Percentiles rank a stretch among this genome's conserved stretches.
phyloP scores from a whole-genome alignment of 2,888 invertebrate species.

The Dryococelus australis region DNA sequence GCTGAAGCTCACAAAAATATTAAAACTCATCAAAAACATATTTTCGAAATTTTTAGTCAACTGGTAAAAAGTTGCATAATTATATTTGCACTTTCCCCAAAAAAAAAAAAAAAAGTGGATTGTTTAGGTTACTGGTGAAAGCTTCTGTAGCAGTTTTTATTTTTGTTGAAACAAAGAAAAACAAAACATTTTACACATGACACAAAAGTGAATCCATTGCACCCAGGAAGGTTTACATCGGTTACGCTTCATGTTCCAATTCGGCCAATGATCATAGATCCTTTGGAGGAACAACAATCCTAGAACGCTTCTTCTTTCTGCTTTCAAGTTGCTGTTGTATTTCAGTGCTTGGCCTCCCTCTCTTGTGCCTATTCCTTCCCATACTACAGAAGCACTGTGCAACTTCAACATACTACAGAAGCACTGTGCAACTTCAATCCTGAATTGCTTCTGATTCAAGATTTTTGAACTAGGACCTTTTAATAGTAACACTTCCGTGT shows the following conservation, averaged over 20 bases:
- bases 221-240: constrained; percentile 13
- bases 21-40: too few relatives aligned
- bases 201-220: constrained; percentile 21
- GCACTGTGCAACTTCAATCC: constrained; percentile 17
- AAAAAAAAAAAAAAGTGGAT: neutral
- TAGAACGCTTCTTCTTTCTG: neutral
- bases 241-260: neutral
- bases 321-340: constrained; percentile 22
- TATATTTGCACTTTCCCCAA: neutral
- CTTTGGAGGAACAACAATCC: constrained; percentile 12
- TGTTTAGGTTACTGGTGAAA: too few relatives aligned
- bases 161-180: constrained; percentile 25
- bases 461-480: neutral
- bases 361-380: neutral
- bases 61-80: too few relatives aligned
- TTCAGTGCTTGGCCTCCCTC: too few relatives aligned
- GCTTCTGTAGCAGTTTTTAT: constrained; percentile 18
- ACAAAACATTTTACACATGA: constrained; percentile 8
- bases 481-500: neutral
- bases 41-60: neutral
- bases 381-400: too few relatives aligned
- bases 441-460: neutral
- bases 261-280: constrained; percentile 13
- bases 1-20: neutral
- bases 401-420: neutral